Conservation (phyloP, 2,113 vertebrate species). For the Ictalurus punctatus region DNA sequence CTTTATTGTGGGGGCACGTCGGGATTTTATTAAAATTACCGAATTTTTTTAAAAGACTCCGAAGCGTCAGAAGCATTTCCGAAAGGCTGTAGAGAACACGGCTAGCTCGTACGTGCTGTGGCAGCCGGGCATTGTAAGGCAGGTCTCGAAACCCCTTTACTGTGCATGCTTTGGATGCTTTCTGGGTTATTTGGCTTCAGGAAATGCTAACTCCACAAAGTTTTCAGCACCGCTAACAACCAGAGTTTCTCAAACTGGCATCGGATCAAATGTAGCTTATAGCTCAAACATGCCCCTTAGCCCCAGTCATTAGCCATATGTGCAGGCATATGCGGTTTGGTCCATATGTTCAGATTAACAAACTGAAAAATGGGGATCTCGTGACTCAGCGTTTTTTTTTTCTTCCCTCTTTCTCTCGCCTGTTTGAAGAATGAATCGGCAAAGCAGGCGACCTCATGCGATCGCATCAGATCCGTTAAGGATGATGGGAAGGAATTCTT, state of each 20-base stretch:
- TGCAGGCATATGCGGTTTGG: slow-evolving; percentile 1
- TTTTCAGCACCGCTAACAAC: not conserved
- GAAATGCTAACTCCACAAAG: not conserved
- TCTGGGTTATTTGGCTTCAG: not conserved
- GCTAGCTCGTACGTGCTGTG: not conserved
- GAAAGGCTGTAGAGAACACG: not conserved
- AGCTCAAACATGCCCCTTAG: slow-evolving; percentile 13
- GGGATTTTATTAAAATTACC: slow-evolving; percentile 7
- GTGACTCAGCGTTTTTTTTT: not conserved
- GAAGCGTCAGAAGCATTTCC: not conserved
- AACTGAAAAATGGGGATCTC: not conserved
- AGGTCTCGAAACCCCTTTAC: not conserved
- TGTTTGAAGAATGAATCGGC: not conserved
- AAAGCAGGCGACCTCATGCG: not conserved
- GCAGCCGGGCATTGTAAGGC: not conserved
- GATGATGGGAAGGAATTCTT: not conserved
- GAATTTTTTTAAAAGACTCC: not conserved
- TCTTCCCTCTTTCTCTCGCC: no score
- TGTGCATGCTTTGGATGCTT: not conserved
- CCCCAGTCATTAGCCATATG: slow-evolving; percentile 24
- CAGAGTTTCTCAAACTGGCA: not conserved
- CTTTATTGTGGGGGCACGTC: not conserved
- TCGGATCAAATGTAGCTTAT: not conserved
- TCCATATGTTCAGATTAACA: slow-evolving; percentile 19
- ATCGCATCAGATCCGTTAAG: not conserved